Evolutionary conservation across 1,140 invertebrate species (phyloP).

Genomic region (Spodoptera litura): DNA sequence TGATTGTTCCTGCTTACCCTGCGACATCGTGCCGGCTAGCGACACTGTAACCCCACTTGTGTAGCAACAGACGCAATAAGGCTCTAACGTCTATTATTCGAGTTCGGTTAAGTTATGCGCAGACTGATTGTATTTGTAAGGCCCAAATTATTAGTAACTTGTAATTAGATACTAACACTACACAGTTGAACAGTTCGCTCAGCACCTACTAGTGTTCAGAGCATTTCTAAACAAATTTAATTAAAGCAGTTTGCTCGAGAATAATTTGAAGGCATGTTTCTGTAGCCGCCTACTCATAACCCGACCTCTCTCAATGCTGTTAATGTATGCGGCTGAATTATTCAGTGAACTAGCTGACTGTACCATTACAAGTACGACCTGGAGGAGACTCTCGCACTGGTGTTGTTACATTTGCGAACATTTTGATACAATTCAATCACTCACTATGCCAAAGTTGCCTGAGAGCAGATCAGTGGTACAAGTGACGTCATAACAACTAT

Average conservation of each 20-base stretch:
- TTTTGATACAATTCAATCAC: background rate
- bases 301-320: background rate
- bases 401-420: background rate
- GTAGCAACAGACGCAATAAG: background rate
- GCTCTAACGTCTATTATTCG: too few species aligned
- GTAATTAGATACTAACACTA: slow-evolving; percentile 1
- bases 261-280: slow-evolving; percentile 24
- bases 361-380: background rate
- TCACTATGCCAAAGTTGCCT: background rate
- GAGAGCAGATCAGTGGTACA: background rate
- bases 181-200: background rate
- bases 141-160: background rate
- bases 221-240: slow-evolving; percentile 18
- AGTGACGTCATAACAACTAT: background rate
- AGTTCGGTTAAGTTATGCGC: too few species aligned
- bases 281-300: slow-evolving; percentile 9
- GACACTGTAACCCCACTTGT: background rate
- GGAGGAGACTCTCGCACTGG: background rate
- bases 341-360: background rate
- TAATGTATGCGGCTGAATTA: slow-evolving; percentile 28
- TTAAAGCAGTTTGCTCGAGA: slow-evolving; percentile 21
- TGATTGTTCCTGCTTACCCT: slow-evolving; percentile 1
- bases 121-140: too few species aligned
- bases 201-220: background rate
- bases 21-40: background rate